Base-by-base conservation (phyloP, 2,888 invertebrate genomes). In the Tiliacea aurago region DNA sequence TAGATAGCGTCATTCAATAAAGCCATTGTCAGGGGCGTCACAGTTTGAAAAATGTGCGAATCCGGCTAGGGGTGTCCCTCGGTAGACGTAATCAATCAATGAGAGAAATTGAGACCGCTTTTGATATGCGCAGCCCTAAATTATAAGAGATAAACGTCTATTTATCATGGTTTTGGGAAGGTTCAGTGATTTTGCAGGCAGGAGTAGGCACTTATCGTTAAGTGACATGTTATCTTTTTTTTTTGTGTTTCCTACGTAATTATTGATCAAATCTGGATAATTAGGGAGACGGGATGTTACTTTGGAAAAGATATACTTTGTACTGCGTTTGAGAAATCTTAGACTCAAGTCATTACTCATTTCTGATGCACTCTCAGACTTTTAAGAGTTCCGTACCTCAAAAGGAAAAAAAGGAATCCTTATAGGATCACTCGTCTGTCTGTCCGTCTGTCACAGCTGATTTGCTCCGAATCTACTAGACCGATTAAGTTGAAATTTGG, bases 11-110 rank as follows among this genome's bases (percentile, higher is more conserved):
- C 88, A 88, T 90, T 90, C 88, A 91, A 91, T 91, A 87, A 87
- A 89, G 89, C 84, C 79, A 86, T 92, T 91, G 90, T 92, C 88
- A 84, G 81, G 77, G 72, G 82, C 85, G 90, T 88, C 90, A 84
- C 86, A 45, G 86, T 85, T 85, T 92, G 92, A 92, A 92, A 92
- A 92, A 92, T 92, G 91, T 86, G 76, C 86, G 87, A 88, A 86
- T 88, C 87, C 89, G 76, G 86, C 86, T 84, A 84, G 87, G 84
- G 80, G 66, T 80, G 81, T 80, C 83, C 73, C 80, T 78, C 77
- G 87, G 80, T 81, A 85, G 83, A 80, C 70, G 88, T 86, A 88
- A 92, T 92, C 92, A 92, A 92, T 92, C 92, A 92, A 89, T 91
- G 77, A 76, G 87, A 90, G 90, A 89, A 89, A 92, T 92, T 91